Evolutionary conservation across 1,140 invertebrate genomes (phyloP).

Genomic region (Brachionus rotundiformis): DNA sequence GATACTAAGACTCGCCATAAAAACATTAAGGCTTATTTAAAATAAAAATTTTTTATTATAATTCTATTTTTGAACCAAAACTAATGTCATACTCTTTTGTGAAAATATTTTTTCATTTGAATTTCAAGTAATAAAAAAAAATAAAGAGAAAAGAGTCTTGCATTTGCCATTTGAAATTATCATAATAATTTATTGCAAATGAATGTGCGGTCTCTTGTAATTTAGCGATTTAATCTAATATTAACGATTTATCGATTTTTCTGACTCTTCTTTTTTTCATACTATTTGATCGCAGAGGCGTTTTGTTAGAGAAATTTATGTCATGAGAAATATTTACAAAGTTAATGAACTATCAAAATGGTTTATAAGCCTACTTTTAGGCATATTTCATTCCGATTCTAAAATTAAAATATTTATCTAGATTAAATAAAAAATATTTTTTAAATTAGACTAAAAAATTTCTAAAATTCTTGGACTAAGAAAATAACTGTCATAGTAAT

Average conservation of each 20-base stretch:
- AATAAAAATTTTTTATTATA: conserved; percentile 4
- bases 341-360: neutral
- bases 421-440: neutral
- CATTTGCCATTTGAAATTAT: conserved; percentile 3
- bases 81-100: conserved; percentile 3
- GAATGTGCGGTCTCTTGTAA: neutral
- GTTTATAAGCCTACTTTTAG: neutral
- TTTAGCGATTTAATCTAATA: neutral
- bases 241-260: neutral
- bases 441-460: neutral
- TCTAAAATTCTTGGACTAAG: too few species aligned
- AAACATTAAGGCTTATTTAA: neutral
- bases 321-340: neutral
- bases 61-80: neutral
- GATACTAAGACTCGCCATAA: neutral
- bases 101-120: neutral
- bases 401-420: neutral
- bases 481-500: too few species aligned
- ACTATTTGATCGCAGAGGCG: conserved; percentile 10
- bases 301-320: neutral
- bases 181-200: conserved; percentile 1
- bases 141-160: neutral
- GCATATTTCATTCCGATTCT: neutral
- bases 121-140: neutral
- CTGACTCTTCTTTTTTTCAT: neutral